Conservation (phyloP, 2,888 invertebrate genomes). For the Drosophila mettleri region DNA sequence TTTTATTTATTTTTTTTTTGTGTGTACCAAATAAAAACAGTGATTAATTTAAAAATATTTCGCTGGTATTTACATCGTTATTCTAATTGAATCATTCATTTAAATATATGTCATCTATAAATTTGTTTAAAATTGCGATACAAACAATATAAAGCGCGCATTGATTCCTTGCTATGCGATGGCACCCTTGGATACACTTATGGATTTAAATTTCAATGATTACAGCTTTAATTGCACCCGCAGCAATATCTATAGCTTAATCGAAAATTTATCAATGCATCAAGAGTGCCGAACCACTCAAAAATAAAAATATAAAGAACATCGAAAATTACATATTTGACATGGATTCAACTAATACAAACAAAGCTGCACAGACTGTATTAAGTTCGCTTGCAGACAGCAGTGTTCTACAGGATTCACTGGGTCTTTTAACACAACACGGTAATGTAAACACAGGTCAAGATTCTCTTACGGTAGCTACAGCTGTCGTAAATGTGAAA, state of each 20-base stretch:
- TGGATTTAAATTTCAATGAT: conserved; percentile 26
- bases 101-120: conserved; percentile 3
- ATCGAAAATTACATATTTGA: conserved; percentile 30
- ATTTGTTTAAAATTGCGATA: conserved; percentile 9
- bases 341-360: conserved; percentile 51
- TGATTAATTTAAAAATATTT: background rate
- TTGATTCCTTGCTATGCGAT: background rate
- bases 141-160: conserved; percentile 10
- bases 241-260: conserved; percentile 24
- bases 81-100: conserved; percentile 5
- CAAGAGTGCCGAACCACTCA: background rate
- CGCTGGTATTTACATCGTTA: background rate
- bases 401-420: conserved; percentile 28
- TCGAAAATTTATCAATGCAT: conserved; percentile 7
- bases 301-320: background rate
- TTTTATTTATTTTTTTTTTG: background rate
- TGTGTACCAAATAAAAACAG: background rate
- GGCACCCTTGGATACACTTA: conserved; percentile 34
- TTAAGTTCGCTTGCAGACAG: conserved; percentile 27
- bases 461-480: conserved; percentile 10
- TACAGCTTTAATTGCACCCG: conserved; percentile 32
- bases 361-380: conserved; percentile 24
- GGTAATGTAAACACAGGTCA: conserved; percentile 6
- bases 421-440: conserved; percentile 15
- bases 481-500: conserved; percentile 17